Evolutionary conservation across 2,113 vertebrate species (phyloP), one percentile per base, ranked within the genome.

Genomic region (Osmerus mordax): DNA sequence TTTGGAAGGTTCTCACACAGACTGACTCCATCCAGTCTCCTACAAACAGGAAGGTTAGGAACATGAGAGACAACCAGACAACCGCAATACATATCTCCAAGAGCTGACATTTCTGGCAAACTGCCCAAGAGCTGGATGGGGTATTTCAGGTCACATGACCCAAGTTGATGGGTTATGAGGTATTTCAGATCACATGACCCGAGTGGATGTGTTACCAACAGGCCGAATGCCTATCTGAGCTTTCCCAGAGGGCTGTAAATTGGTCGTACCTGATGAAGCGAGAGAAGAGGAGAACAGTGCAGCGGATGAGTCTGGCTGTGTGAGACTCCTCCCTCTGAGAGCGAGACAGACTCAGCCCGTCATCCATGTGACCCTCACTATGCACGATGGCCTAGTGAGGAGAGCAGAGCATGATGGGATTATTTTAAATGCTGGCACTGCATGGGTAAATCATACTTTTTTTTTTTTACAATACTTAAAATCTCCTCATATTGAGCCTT

Each of bases 361-460:
- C 97, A 54, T 99, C 97, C 97, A 98, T 98, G 75, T 99, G 97
- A 54, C 97, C 97, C 87, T 99, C 97, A 1, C 94, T 94, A 72
- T 99, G 94, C 90, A 99, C 91, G 83, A 98, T 92, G 32, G 96
- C 97, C 97, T 98, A 72, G 23, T 76, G 83, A 77, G 28, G 14
- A 62, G 25, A 25, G 23, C 14, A 11, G 3, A n/a, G 16, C 13
- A 64, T 18, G 32, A 36, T 64, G 62, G 29, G 15, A 47, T 47
- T 47, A 47, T 9, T 2, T 47, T 0, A 47, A 47, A 47, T 1
- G 9, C 25, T 28, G 2, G 25, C 25, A 2, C 25, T 28, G 25
- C 25, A 28, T 28, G 25, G 25, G 2, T 28, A 28, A 28, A 28
- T 28, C 25, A 28, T 28, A 28, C 4, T 32, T 32, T 32, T 32